Percentiles rank a stretch among this genome's conserved stretches.
Evolutionary conservation across 1,140 invertebrate species (phyloP).

Genomic region (Neodiprion virginianus): DNA sequence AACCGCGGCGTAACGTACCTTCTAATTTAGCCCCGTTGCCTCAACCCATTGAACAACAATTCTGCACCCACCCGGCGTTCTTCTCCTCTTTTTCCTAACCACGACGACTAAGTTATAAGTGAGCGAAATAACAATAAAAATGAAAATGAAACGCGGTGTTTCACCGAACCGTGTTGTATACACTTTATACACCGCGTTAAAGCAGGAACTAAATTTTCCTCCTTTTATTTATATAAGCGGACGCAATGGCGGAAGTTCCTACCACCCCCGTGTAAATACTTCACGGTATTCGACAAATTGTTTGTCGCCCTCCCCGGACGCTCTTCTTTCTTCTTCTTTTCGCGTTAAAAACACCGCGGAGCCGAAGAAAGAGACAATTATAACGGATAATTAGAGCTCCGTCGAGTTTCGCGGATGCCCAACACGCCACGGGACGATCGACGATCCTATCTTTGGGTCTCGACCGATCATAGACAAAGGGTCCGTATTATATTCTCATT

Average conservation of each 20-base stretch:
- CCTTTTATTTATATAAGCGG: background rate
- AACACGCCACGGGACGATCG: no score
- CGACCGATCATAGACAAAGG: background rate
- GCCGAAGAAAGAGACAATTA: no score
- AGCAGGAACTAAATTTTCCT: background rate
- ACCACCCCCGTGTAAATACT: background rate
- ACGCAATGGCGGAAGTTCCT: background rate
- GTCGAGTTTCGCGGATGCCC: no score
- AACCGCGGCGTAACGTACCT: no score
- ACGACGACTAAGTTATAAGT: background rate
- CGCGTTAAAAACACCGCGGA: background rate
- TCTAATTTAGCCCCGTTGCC: no score
- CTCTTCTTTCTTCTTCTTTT: no score
- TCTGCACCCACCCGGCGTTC: background rate
- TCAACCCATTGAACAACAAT: no score
- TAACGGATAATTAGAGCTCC: background rate
- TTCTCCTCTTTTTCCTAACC: background rate
- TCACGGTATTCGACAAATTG: background rate
- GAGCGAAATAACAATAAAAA: constrained; percentile 3
- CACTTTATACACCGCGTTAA: background rate
- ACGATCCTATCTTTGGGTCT: background rate
- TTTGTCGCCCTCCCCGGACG: background rate
- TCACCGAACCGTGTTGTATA: background rate
- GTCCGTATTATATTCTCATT: constrained; percentile 3
- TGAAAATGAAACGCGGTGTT: constrained; percentile 3